Evolutionary conservation across 2,797 vertebrate species (phyloP), one percentile per base, ranked within the genome.

Genomic region (Acanthurus leucopareius): DNA sequence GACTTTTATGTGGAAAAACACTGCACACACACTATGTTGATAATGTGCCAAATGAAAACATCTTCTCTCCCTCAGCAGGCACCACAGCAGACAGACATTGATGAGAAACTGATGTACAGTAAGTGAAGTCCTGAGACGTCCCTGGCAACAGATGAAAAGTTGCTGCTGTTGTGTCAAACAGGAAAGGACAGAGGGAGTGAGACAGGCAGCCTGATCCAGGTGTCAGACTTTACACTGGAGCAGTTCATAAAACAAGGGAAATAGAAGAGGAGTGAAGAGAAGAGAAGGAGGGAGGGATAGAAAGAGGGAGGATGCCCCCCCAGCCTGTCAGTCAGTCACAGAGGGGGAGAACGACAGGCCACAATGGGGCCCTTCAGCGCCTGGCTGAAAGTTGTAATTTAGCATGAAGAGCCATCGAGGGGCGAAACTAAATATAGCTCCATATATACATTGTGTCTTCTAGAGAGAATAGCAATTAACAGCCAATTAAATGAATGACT

Each of bases 401-500:
- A 90, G 93, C 91, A 91, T 91, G 93, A 94, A 94, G 92, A 91
- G 91, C 93, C 90, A 93, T 93, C 90, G 89, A 94, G 91, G 89
- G 92, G 85, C 70, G 86, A 87, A 85, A 86, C 93, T 94, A 93
- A 94, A 94, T 95, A 94, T 95, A 95, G 93, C 88, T 76, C 62
- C 88, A 79, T 88, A 92, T 95, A 93, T 93, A 94, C 91, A 93
- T 94, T 91, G 89, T 89, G 90, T 91, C 89, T 93, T 92, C 89
- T 86, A 85, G 91, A 91, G 90, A 92, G 94, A 92, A 91, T 92
- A 92, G 93, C 93, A 95, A 95, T 96, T 95, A 95, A 94, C 91
- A 93, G 92, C 93, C 92, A 95, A 95, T 95, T 94, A 94, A 94
- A 91, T 92, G 92, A 95, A 94, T 93, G 91, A 94, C 89, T 90